These are phyloP conservation scores for Phymanthus crucifer DNA, from an alignment of 92 coral and sea anemone genomes.

Conservation along the genomic window DNA sequence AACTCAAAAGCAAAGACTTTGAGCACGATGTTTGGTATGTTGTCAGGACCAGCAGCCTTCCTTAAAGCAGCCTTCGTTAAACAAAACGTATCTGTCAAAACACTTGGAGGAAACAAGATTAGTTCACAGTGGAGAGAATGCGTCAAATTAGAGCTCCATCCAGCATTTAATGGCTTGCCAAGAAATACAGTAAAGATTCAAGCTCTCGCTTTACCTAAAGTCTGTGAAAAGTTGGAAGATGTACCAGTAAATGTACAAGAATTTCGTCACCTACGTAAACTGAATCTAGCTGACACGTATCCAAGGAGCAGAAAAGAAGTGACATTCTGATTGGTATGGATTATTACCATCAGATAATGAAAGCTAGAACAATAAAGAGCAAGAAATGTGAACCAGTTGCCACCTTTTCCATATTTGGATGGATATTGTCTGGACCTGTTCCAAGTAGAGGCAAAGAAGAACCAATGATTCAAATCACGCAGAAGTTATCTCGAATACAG, in stretches of 20 bases:
- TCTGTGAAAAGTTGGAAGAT: constrained; percentile 14
- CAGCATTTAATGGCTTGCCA: constrained; percentile 6
- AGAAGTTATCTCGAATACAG: constrained; percentile 3
- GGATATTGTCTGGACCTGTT: constrained; percentile 24
- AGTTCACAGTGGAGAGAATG: constrained; percentile 16
- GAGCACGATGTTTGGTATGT: too few relatives aligned
- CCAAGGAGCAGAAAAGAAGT: constrained; percentile 19
- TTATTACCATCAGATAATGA: constrained; percentile 12
- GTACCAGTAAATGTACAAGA: not conserved
- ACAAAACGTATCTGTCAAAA: constrained; percentile 4
- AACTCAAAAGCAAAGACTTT: too few relatives aligned
- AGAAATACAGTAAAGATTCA: not conserved
- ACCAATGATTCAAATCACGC: constrained; percentile 4
- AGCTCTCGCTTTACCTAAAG: not conserved
- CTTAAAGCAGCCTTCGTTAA: too few relatives aligned
- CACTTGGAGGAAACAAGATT: constrained; percentile 10
- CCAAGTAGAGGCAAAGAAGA: not conserved
- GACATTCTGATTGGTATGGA: constrained; percentile 23
- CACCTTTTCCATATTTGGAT: constrained; percentile 17
- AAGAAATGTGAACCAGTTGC: constrained; percentile 19
- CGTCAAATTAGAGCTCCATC: not conserved
- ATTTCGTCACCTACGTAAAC: constrained; percentile 12
- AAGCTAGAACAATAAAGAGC: constrained; percentile 5
- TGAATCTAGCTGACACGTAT: constrained; percentile 1
- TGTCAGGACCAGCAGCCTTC: too few relatives aligned